phyloP scores from a whole-genome alignment of 2,113 vertebrate species.

The Gavia stellata region DNA sequence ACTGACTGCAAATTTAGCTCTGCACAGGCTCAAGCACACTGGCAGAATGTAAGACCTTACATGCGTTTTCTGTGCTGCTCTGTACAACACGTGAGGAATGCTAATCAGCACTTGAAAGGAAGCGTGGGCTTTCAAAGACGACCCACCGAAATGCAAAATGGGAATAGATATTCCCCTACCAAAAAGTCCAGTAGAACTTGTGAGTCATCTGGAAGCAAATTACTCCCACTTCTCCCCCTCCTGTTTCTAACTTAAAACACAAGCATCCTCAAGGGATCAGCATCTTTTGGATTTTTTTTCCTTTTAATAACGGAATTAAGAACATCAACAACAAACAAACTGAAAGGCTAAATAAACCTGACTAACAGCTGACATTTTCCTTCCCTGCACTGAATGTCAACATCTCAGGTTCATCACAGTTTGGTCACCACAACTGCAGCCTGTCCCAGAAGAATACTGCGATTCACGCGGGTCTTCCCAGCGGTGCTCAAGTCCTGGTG shows the following conservation, averaged over 20 bases:
- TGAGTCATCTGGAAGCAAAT: neutral
- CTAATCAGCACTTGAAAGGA: slow-evolving; percentile 55
- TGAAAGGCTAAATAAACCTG: neutral
- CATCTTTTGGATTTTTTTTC: neutral
- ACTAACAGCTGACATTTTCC: neutral
- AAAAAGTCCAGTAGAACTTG: neutral
- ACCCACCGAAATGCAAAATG: neutral
- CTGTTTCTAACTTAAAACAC: neutral
- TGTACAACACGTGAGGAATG: slow-evolving; percentile 24
- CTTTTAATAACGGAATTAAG: neutral
- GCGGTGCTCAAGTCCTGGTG: neutral
- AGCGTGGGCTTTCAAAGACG: neutral
- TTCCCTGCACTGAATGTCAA: neutral
- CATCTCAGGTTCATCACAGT: neutral
- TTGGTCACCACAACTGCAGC: neutral
- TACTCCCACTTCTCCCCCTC: neutral
- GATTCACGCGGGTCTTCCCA: fast-evolving
- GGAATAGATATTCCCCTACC: neutral
- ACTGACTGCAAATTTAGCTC: neutral
- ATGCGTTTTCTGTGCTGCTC: slow-evolving; percentile 34
- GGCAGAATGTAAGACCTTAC: slow-evolving; percentile 14
- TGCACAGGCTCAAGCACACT: neutral
- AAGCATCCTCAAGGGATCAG: neutral
- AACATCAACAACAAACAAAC: neutral
- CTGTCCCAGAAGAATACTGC: neutral